Conservation (phyloP, 2,888 invertebrate genomes). For the Pandemis heparana region DNA sequence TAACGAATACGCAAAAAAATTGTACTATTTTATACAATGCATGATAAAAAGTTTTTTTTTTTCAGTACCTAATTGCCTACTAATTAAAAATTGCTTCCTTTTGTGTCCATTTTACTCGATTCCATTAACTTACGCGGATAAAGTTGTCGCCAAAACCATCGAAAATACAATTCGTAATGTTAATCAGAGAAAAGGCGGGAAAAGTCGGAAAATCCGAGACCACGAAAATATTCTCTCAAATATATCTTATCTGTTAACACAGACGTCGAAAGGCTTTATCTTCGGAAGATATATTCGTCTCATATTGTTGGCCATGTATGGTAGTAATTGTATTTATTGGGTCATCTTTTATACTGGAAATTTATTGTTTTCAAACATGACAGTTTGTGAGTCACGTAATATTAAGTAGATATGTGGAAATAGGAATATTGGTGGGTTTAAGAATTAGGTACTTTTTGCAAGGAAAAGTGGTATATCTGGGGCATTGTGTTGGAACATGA, state of each 20-base stretch:
- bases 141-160: too few relatives aligned
- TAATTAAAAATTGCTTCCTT: too few relatives aligned
- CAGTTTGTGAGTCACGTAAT: neutral
- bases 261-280: conserved; percentile 53
- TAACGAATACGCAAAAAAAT: too few relatives aligned
- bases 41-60: too few relatives aligned
- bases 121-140: too few relatives aligned
- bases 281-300: conserved; percentile 49
- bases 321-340: conserved; percentile 26
- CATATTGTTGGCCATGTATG: conserved; percentile 32
- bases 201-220: conserved; percentile 41
- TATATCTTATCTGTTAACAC: conserved; percentile 56
- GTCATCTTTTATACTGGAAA: neutral
- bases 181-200: conserved; percentile 30
- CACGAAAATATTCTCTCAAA: conserved; percentile 41
- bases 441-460: neutral
- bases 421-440: neutral
- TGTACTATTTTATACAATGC: too few relatives aligned
- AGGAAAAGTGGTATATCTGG: too few relatives aligned
- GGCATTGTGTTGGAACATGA: too few relatives aligned
- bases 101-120: too few relatives aligned
- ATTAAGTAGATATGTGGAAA: neutral
- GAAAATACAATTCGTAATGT: conserved; percentile 24
- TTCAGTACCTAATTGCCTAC: too few relatives aligned
- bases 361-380: conserved; percentile 5